Base-by-base conservation (phyloP, 2,797 vertebrate genomes). In the Phylloscopus collybita region DNA sequence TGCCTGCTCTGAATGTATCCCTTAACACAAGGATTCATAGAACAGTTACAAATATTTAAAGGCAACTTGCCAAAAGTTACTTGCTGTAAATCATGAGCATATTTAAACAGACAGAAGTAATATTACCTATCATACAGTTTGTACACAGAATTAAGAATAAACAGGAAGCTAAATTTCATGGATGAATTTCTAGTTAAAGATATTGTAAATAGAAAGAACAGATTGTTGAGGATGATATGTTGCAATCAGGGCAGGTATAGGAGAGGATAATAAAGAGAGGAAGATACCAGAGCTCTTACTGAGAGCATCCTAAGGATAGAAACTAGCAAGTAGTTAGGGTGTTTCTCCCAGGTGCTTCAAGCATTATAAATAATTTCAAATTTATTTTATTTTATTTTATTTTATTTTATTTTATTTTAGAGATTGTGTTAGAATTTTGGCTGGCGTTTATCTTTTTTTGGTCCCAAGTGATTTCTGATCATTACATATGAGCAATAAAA, bases 401-500 rank as follows among this genome's bases (percentile, higher is more conserved):
- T 71, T 34, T 40, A 36, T 34, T 72, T 47, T 22, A 49, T 61
- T 88, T 62, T 49, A 18, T 42, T 65, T 62, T 72, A 16, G 12
- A n/a, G 13, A 27, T 30, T 27, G 11, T 50, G 7, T 40, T 75
- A 61, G 89, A 82, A 79, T 56, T 87, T 61, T 92, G 22, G 9
- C 26, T 84, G 18, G 26, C 59, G 3, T 19, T 64, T 59, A 5
- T 26, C n/a, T 11, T 53, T 85, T 79, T 86, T 69, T 87, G 10
- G 9, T 88, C 44, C 59, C 38, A 69, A 70, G 64, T 53, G 36
- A 56, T 70, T 96, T 84, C 82, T 94, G 85, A 91, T 91, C 80
- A 80, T 91, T 95, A 86, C 30, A 80, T 80, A 88, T 95, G 95
- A 94, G 95, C 86, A 96, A 95, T 60, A 94, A 93, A 93, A 96